A percentile compares a stretch with the other conserved stretches of the same genome.
These are phyloP conservation scores for Ptiloglossa arizonensis DNA, from an alignment of 1,140 invertebrate genomes.

Conservation along the genomic window DNA sequence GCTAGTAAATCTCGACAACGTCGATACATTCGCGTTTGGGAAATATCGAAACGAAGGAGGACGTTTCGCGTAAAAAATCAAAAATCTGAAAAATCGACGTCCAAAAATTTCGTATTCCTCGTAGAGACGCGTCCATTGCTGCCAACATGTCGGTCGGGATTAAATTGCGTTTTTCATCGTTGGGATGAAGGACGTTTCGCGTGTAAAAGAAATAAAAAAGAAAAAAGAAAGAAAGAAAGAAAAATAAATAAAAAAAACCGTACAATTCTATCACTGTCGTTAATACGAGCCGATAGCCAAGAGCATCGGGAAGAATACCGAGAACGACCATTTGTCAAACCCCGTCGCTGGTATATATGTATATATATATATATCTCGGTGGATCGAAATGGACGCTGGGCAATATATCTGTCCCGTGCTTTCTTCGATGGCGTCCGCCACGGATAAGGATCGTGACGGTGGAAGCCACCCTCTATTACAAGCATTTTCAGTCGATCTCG, in stretches of 20 bases:
- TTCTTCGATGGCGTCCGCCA: conserved; percentile 19
- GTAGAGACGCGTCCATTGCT: no score
- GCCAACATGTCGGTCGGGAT: neutral
- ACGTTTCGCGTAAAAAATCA: no score
- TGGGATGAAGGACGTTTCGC: neutral
- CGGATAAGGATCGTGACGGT: conserved; percentile 16
- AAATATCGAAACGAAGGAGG: no score
- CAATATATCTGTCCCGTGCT: conserved; percentile 16
- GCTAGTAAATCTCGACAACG: no score
- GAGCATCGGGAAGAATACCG: neutral
- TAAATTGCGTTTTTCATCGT: neutral
- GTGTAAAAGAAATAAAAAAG: no score
- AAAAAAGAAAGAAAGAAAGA: no score
- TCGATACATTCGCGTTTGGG: no score
- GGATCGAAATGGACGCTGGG: conserved; percentile 27
- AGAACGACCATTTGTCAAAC: conserved; percentile 26
- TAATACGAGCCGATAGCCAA: neutral
- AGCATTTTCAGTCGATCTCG: neutral
- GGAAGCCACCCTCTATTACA: neutral
- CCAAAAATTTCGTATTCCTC: no score
- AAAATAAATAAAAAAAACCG: no score
- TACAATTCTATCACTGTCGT: neutral
- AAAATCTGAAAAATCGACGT: no score
- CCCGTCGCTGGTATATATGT: no score
- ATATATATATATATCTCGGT: no score